Evolutionary conservation across 2,797 vertebrate genomes (phyloP), one percentile per base, ranked within the genome.

Genomic region (Leuciscus waleckii): DNA sequence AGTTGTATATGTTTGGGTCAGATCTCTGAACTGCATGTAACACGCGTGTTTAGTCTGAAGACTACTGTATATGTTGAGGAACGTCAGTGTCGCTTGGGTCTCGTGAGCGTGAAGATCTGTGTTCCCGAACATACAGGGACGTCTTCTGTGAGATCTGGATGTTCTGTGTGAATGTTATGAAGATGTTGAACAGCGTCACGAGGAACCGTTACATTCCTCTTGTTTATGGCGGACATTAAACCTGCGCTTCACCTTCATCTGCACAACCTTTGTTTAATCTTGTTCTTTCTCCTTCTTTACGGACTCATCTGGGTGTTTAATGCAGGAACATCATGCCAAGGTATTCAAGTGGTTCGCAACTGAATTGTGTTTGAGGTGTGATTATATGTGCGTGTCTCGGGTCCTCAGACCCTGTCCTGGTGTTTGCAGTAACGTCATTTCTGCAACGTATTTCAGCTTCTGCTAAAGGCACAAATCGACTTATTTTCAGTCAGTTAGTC

Each of bases 1-100:
- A 70, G 79, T 77, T 89, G 85, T 80, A 68, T 87, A 86, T 89
- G 85, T 89, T 90, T 85, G 85, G 87, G 88, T 89, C 88, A 81
- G 43, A 89, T 17, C 26, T 65, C 14, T 79, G 86, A 87, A 87
- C 86, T 85, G 75, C 89, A 89, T 7, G 85, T 87, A 87, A 90
- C 89, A 88, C 84, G 87, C 51, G 61, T 90, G 89, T 90, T 90
- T 90, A 90, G 89, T 90, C 89, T 90, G 77, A 82, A 80, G 82
- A 89, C 89, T 89, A 89, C 89, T 87, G 87, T 88, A 85, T 89
- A 89, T 84, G 88, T 85, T 86, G 83, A 90, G 58, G 56, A 77
- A 71, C 81, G 86, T 58, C 56, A 11, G 8, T 87, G 87, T 86
- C 83, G 86, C 81, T 79, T 46, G 21, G 74, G 83, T 86, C 81